phyloP scores from a whole-genome alignment of 2,888 invertebrate species.

The Monopis laevigella region DNA sequence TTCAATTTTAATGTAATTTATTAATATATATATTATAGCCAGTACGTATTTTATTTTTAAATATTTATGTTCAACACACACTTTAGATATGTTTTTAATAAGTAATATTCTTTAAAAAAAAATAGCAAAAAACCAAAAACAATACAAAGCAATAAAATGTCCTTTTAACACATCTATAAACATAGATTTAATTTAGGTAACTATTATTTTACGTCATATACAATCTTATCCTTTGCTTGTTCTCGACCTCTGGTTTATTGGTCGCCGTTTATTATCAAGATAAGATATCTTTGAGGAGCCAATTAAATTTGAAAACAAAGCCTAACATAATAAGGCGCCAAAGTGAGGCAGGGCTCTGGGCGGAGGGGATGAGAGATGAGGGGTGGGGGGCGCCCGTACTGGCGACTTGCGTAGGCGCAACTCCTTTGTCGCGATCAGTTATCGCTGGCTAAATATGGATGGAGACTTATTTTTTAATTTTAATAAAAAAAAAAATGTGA shows the following conservation, averaged over 20 bases:
- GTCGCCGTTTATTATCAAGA: slow-evolving; percentile 66
- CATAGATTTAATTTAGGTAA: too few species aligned
- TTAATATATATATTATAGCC: too few species aligned
- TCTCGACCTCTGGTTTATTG: slow-evolving; percentile 59
- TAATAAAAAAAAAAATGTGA: neutral
- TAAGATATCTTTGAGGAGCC: slow-evolving; percentile 63
- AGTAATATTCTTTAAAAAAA: too few species aligned
- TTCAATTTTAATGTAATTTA: too few species aligned
- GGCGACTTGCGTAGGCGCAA: slow-evolving; percentile 49
- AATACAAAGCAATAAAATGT: too few species aligned
- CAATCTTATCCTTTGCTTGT: slow-evolving; percentile 57
- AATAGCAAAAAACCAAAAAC: too few species aligned
- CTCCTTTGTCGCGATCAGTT: slow-evolving; percentile 38
- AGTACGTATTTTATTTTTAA: too few species aligned
- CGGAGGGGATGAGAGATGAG: slow-evolving; percentile 20
- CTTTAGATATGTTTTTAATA: too few species aligned
- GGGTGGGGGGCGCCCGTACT: slow-evolving; percentile 31
- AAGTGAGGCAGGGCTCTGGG: slow-evolving; percentile 31
- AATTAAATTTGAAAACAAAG: slow-evolving; percentile 68
- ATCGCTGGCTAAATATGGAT: slow-evolving; percentile 26
- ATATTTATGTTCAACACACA: too few species aligned
- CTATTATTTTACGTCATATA: slow-evolving; percentile 45
- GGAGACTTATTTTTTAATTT: slow-evolving; percentile 10
- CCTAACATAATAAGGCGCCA: slow-evolving; percentile 66
- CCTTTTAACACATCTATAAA: slow-evolving; percentile 10